A percentile compares a stretch with the other conserved stretches of the same genome.
These are phyloP conservation scores for Monodelphis domestica DNA, from an alignment of 2,797 vertebrate species.

Conservation along the genomic window DNA sequence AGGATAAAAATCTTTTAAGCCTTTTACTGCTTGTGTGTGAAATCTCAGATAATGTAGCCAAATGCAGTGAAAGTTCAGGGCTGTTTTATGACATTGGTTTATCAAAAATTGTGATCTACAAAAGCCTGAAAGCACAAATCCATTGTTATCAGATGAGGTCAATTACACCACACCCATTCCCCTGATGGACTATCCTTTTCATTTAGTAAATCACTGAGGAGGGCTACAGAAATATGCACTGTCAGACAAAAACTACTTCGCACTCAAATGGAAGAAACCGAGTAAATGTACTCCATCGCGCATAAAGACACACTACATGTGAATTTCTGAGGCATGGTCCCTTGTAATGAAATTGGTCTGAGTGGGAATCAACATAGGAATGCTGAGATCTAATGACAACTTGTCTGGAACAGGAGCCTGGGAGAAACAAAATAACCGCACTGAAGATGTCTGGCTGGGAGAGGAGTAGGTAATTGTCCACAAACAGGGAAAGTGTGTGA, in stretches of 20 bases:
- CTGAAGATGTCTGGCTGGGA: slow-evolving; percentile 78
- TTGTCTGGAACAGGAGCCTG: slow-evolving; percentile 84
- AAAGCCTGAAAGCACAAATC: slow-evolving; percentile 57
- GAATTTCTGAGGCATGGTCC: slow-evolving; percentile 81
- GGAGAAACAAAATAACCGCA: slow-evolving; percentile 76
- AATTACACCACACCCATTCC: slow-evolving; percentile 74
- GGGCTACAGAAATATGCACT: slow-evolving; percentile 65
- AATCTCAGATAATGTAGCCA: slow-evolving; percentile 76
- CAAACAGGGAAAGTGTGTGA: slow-evolving; percentile 84
- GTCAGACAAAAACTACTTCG: slow-evolving; percentile 60
- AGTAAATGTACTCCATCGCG: slow-evolving; percentile 24
- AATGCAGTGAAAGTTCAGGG: slow-evolving; percentile 73
- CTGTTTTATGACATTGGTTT: slow-evolving; percentile 69
- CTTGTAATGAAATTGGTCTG: slow-evolving; percentile 88
- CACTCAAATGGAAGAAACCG: background rate
- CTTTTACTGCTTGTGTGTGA: slow-evolving; percentile 73
- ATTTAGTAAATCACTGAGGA: slow-evolving; percentile 35
- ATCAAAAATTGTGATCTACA: slow-evolving; percentile 72
- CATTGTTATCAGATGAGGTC: slow-evolving; percentile 72
- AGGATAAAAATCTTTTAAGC: slow-evolving; percentile 77
- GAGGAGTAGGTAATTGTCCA: slow-evolving; percentile 76
- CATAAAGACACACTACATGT: slow-evolving; percentile 78
- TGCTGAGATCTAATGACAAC: slow-evolving; percentile 83
- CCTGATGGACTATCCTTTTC: slow-evolving; percentile 62
- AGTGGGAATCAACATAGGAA: slow-evolving; percentile 83